These are phyloP conservation scores for Cinclus mexicanus DNA, from an alignment of 2,113 vertebrate species.

Conservation along the genomic window DNA sequence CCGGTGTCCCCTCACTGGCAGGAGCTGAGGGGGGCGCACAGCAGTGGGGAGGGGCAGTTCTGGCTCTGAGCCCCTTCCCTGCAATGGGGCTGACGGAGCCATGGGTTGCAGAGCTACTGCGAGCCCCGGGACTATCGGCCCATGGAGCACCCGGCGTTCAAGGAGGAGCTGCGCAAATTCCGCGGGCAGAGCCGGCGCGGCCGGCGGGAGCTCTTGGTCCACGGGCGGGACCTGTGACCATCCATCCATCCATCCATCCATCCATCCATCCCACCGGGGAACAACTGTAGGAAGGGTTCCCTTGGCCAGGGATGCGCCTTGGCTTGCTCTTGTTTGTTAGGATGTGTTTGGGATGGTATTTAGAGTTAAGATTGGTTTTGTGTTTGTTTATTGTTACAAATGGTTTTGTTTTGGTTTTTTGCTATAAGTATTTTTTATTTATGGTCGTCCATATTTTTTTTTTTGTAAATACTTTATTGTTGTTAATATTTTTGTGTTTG, in stretches of 20 bases:
- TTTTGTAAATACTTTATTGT: no score
- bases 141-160: slow-evolving; percentile 90
- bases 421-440: background rate
- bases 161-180: slow-evolving; percentile 85
- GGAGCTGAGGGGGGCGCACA: accelerated
- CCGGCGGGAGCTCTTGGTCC: no score
- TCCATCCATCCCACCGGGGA: background rate
- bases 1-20: accelerated
- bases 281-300: no score
- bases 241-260: no score
- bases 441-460: background rate
- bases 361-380: background rate
- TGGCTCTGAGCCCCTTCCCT: background rate
- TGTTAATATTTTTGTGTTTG: background rate
- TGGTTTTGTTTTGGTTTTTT: background rate
- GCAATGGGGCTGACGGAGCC: background rate
- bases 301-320: background rate
- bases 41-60: background rate
- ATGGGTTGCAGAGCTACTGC: slow-evolving; percentile 75
- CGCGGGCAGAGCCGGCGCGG: slow-evolving; percentile 80
- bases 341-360: accelerated
- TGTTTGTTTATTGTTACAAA: background rate
- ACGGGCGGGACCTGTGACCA: background rate
- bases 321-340: no score
- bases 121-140: slow-evolving; percentile 89